Evolutionary conservation across 1,140 invertebrate genomes (phyloP), one percentile per base, ranked within the genome.

Genomic region (Lepidurus couesii): DNA sequence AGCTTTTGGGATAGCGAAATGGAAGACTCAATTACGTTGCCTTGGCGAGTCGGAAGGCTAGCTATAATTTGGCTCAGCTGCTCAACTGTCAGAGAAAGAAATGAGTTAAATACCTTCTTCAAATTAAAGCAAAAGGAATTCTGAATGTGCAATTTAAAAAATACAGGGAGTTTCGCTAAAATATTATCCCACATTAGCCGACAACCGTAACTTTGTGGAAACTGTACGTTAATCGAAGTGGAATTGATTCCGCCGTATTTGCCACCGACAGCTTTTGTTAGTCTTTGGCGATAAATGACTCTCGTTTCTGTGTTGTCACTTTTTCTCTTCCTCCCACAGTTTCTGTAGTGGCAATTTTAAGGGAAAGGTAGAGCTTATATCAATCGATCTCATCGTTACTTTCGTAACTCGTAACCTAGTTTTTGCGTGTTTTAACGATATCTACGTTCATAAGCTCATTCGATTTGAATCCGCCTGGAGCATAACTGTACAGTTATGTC

Each of bases 141-240:
- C 1, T 0, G 21, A 65, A 47, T n/a, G 7, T 65, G 53, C 4
- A 1, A 16, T 65, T 13, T 65, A 13, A n/a, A n/a, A 7, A 7
- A 21, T 13, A 21, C 7, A 16, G 7, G 7, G 13, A 65, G 13
- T 47, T 47, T 7, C 16, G n/a, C 53, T 65, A n/a, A 16, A 21
- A 9, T 65, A 65, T 1, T 7, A 13, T 9, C 13, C 16, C 16
- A 65, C 6, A 9, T 13, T n/a, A 21, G 21, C 6, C 53, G 21
- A 65, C 16, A 21, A 7, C 16, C 53, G 3, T 65, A 65, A 65
- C 21, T 65, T 21, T 9, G 0, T 65, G 13, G 21, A 65, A 65
- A 21, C 53, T n/a, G 53, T 65, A n/a, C 53, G 53, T 65, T 65
- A 65, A 65, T 65, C 53, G 53, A 65, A 4, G 16, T 65, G 53